These are phyloP conservation scores for Callipepla californica DNA, from an alignment of 2,113 vertebrate genomes.

Conservation along the genomic window DNA sequence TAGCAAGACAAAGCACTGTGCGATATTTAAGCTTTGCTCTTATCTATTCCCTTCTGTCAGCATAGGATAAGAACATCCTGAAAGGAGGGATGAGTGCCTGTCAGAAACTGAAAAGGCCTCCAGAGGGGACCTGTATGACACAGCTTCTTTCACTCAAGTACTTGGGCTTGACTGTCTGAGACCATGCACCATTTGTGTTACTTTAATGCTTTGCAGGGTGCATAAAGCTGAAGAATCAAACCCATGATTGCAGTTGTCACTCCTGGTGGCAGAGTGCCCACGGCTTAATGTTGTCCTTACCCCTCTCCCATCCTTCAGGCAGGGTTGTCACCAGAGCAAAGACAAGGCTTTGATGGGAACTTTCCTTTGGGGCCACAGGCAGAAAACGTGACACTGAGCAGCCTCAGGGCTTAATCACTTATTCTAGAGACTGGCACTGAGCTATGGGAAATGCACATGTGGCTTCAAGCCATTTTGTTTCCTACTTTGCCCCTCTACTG, in stretches of 20 bases:
- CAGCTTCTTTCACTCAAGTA: neutral
- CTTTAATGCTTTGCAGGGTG: neutral
- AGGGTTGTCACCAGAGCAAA: neutral
- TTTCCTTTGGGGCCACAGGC: neutral
- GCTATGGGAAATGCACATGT: constrained; percentile 53
- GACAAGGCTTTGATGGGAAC: neutral
- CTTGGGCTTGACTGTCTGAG: neutral
- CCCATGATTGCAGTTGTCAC: neutral
- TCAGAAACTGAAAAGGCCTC: neutral
- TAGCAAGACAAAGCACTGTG: neutral
- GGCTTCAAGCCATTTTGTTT: constrained; percentile 57
- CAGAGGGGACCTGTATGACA: neutral
- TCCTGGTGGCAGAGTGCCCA: neutral
- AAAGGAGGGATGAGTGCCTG: neutral
- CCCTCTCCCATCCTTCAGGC: neutral
- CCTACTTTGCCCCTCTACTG: neutral
- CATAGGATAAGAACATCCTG: neutral
- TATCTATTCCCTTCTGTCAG: neutral
- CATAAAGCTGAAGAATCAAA: neutral
- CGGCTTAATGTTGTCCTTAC: neutral
- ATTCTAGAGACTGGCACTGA: constrained; percentile 37
- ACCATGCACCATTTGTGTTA: neutral
- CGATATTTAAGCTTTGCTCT: neutral
- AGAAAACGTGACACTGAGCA: neutral
- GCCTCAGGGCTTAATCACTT: constrained; percentile 1